A percentile compares a stretch with the other conserved stretches of the same genome.
Conservation (phyloP, 1,140 invertebrate species). For the Caenorhabditis latens region DNA sequence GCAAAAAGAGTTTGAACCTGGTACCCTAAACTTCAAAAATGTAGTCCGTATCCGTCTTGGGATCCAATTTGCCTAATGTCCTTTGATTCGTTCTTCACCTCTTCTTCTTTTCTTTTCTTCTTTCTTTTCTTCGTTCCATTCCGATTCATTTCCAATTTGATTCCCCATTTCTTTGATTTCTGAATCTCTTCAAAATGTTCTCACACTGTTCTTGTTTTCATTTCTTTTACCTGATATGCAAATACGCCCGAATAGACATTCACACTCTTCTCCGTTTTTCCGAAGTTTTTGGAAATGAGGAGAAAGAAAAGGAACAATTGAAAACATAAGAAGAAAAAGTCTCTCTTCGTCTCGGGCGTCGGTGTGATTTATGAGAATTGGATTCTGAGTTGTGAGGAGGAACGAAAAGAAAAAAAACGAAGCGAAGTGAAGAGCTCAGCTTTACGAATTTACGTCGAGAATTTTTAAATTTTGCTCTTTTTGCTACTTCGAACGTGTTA, state of each 20-base stretch:
- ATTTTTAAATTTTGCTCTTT: not conserved
- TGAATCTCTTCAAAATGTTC: slow-evolving; percentile 14
- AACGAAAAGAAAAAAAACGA: slow-evolving; percentile 19
- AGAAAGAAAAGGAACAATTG: slow-evolving; percentile 29
- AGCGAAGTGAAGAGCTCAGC: not conserved
- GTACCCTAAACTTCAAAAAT: not conserved
- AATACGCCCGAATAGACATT: slow-evolving; percentile 32
- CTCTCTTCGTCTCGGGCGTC: not conserved
- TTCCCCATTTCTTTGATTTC: not conserved
- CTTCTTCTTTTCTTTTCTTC: not conserved
- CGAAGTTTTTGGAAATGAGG: not conserved
- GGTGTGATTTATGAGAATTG: slow-evolving; percentile 56
- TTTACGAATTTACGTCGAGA: slow-evolving; percentile 2
- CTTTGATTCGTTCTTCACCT: not conserved
- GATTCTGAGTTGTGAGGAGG: slow-evolving; percentile 24
- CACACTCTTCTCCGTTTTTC: not conserved
- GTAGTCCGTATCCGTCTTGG: not conserved
- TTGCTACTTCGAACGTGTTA: not conserved
- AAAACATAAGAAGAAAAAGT: slow-evolving; percentile 10
- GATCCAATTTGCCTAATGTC: slow-evolving; percentile 43
- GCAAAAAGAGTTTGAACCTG: too few relatives aligned
- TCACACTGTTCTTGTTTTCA: slow-evolving; percentile 10
- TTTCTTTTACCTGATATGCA: slow-evolving; percentile 44
- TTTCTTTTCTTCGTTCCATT: slow-evolving; percentile 31
- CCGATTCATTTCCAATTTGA: slow-evolving; percentile 55